Percentiles rank a stretch among this genome's conserved stretches.
Conservation (phyloP, 2,888 invertebrate genomes). For the Girardia tigrina region DNA sequence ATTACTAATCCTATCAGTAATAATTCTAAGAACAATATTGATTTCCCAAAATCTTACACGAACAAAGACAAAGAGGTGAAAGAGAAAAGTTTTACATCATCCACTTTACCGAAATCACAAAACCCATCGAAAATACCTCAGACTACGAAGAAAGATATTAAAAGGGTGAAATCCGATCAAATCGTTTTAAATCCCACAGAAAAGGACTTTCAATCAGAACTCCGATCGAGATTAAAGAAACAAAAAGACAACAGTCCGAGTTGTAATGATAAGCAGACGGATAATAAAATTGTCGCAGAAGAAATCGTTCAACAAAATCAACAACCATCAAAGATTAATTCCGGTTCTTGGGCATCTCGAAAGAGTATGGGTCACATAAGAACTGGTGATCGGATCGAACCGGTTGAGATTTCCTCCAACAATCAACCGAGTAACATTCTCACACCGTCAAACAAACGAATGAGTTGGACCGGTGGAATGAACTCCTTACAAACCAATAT, state of each 20-base stretch:
- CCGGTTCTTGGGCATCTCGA: background rate
- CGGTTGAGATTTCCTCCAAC: background rate
- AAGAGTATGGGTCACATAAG: background rate
- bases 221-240: background rate
- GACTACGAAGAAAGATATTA: background rate
- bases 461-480: conserved; percentile 30
- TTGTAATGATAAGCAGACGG: background rate
- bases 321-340: background rate
- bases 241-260: background rate
- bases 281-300: background rate
- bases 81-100: background rate
- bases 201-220: background rate
- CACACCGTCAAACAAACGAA: conserved; percentile 24
- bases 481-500: background rate
- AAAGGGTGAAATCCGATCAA: background rate
- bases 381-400: background rate
- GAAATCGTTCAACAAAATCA: too few relatives aligned
- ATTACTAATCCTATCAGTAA: background rate
- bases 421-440: background rate
- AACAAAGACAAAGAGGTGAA: background rate
- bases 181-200: background rate
- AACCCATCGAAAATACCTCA: conserved; percentile 6
- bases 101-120: conserved; percentile 5
- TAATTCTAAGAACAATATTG: background rate
- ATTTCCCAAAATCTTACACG: too few relatives aligned